A percentile compares a stretch with the other conserved stretches of the same genome.
Conservation (phyloP, 2,113 vertebrate genomes). For the Pseudonaja textilis region DNA sequence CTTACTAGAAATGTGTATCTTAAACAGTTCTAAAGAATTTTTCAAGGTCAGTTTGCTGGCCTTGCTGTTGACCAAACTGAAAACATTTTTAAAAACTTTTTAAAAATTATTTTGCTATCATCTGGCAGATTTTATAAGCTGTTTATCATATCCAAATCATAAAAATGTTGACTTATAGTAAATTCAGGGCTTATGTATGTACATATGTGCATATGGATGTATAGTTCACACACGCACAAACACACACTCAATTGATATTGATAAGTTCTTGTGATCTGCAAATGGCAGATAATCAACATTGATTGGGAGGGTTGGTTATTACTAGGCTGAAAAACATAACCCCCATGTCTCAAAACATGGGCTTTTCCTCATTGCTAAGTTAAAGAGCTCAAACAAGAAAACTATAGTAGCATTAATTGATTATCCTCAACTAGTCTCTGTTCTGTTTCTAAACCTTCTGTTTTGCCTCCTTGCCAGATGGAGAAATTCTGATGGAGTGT, state of each 20-base stretch:
- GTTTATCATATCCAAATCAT: background rate
- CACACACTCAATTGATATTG: background rate
- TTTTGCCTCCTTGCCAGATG: background rate
- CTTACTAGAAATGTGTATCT: background rate
- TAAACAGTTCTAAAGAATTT: background rate
- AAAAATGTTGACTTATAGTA: background rate
- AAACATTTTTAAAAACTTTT: background rate
- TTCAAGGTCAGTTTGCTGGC: background rate
- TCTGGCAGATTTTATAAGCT: background rate
- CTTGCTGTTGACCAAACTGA: background rate
- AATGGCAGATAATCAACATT: background rate
- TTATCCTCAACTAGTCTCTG: background rate
- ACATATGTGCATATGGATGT: background rate
- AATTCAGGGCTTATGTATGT: background rate
- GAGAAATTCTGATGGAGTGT: background rate
- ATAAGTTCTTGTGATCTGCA: background rate
- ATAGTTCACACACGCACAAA: background rate
- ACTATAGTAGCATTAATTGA: background rate
- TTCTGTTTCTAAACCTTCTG: background rate
- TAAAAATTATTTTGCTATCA: background rate
- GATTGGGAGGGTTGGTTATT: background rate
- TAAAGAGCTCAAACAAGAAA: background rate
- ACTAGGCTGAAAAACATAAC: background rate
- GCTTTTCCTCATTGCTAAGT: background rate
- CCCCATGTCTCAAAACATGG: background rate